phyloP scores from a whole-genome alignment of 2,113 vertebrate species.

The Lota lota region DNA sequence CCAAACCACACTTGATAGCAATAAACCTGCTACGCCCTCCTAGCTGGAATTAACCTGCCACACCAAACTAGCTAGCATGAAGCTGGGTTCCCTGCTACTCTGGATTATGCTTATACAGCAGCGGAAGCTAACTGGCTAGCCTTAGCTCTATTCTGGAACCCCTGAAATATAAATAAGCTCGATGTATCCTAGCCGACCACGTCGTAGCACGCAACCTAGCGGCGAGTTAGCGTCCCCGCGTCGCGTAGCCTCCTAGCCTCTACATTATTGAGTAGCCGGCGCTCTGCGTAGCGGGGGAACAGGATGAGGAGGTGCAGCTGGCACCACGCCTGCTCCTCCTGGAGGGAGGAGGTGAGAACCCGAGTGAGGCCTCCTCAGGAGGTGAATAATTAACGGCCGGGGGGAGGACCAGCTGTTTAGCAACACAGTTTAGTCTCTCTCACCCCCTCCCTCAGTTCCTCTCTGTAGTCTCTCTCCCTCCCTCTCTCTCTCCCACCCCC shows the following conservation, averaged over 20 bases:
- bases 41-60: no score
- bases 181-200: no score
- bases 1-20: no score
- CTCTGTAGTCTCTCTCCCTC: not conserved
- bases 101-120: no score
- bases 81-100: no score
- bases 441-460: conserved; percentile 23
- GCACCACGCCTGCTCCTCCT: conserved; percentile 53
- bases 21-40: no score
- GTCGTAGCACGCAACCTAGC: no score
- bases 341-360: conserved; percentile 64
- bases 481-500: not conserved
- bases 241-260: conserved; percentile 16
- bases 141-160: no score
- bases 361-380: conserved; percentile 37
- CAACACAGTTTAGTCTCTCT: conserved; percentile 6
- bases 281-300: conserved; percentile 63
- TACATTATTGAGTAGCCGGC: conserved; percentile 55
- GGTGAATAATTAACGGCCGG: conserved; percentile 65
- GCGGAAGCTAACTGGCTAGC: no score
- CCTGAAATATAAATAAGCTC: no score
- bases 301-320: conserved; percentile 40
- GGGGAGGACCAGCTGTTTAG: conserved; percentile 57
- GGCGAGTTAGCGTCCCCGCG: no score
- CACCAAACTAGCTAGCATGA: no score